Base-by-base conservation (phyloP, 2,113 vertebrate genomes). In the Laterallus jamaicensis region DNA sequence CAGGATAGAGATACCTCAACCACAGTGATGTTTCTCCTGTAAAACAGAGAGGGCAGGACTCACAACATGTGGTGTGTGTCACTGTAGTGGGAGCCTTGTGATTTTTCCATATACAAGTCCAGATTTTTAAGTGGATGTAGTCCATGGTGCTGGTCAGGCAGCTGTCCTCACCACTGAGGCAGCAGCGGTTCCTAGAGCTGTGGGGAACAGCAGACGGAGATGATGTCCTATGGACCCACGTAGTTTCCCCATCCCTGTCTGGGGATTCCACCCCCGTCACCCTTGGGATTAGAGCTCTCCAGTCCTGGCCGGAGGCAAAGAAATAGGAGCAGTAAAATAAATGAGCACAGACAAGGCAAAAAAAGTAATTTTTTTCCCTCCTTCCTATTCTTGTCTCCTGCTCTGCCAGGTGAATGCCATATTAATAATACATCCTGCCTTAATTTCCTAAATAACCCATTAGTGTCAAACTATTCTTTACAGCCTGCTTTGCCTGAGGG, bases 51-150 rank as follows among this genome's bases (percentile, higher is more conserved):
- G 4, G 5, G 32, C 54, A 69, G 68, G 35, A 14, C 44, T 91
- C 69, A 1, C 29, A 17, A 20, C 39, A 3, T 8, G 3, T 16
- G 11, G 2, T 2, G 5, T 8, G 5, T 13, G 17, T 15, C 52
- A 35, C 4, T 82, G 75, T 52, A 58, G 28, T 59, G 59, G 82
- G 66, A 92, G 39, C 66, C 35, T 42, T 22, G 62, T 10, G 79
- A 7, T 17, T 86, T 64, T 76, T 44, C 49, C 37, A 82, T 62
- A 5, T 49, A 7, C 0, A 2, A 69, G 13, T 56, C 44, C 76
- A 62, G 73, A 5, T 74, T 78, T 56, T 69, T 22, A 37, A 22
- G 60, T 22, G 40, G 9, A 4, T 64, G 7, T 32, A 10, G 22
- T 7, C n/a, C 11, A 3, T 60, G 42, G 32, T 14, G 6, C 32